Base-by-base conservation (phyloP, 2,113 vertebrate genomes). In the Crypturellus undulatus region DNA sequence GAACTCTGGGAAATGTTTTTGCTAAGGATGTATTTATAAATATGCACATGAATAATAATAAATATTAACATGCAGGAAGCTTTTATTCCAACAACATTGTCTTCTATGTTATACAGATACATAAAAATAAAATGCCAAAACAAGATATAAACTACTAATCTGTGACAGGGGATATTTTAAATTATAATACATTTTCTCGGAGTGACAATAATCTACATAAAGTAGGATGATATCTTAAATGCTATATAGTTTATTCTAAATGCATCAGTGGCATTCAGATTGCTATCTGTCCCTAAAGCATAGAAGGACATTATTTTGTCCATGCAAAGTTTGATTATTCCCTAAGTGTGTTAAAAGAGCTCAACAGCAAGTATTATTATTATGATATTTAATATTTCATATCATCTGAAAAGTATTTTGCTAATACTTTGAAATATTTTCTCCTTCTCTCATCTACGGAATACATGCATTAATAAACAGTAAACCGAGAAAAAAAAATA, bases 151-250 rank as follows among this genome's bases (percentile, higher is more conserved):
- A 75, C 58, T 42, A 69, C 62, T 89, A 60, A 92, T 56, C 72
- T 86, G 32, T 83, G 72, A 58, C 45, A 91, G 34, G 18, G 38
- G 63, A 34, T 77, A 83, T 84, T 95, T 86, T 40, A 88, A 94
- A 84, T 90, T 91, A 9, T 58, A 94, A 64, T 19, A 68, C 38
- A 52, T 67, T 76, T 71, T 87, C 49, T 94, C 26, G 67, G 60
- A 91, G 60, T 81, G 42, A 87, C 85, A 94, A 88, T 80, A 56
- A 93, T 86, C 85, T 95, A 62, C 85, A 92, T 84, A 86, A 78
- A 91, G 67, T 70, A 80, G 32, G 64, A 94, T 45, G 47, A 17
- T 94, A 70, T 64, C 42, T 91, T 26, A 71, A 56, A 90, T 12
- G n/a, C 36, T 32, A 62, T 34, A 40, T 17, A 76, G 64, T 68